A percentile compares a stretch with the other conserved stretches of the same genome.
These are phyloP conservation scores for Zophobas morio DNA, from an alignment of 1,140 invertebrate genomes.

Conservation along the genomic window DNA sequence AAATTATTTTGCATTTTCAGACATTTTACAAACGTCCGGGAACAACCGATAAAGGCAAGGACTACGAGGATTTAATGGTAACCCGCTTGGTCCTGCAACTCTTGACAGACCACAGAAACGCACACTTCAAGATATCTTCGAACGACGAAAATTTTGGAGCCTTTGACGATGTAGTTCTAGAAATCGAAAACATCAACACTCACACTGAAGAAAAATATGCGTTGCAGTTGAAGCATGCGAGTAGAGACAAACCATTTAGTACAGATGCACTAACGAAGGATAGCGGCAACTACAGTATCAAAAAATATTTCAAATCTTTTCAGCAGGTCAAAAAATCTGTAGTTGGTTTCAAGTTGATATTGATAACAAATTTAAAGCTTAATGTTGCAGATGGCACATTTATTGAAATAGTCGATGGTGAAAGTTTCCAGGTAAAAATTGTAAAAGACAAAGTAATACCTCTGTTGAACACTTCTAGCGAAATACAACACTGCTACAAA, in stretches of 20 bases:
- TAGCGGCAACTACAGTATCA: neutral
- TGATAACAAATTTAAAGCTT: neutral
- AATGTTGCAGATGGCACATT: neutral
- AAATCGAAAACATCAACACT: neutral
- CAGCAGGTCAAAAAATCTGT: neutral
- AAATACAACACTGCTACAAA: neutral
- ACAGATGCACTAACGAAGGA: neutral
- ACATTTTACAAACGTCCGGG: constrained; percentile 1
- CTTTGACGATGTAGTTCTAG: neutral
- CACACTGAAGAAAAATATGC: neutral
- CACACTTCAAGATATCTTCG: neutral
- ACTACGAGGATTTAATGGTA: neutral
- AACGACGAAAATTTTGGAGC: neutral
- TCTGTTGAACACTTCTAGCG: neutral
- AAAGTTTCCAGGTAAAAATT: neutral
- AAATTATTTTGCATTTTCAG: constrained; percentile 24
- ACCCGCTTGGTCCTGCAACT: neutral
- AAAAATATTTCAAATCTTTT: neutral
- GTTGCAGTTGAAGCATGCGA: neutral
- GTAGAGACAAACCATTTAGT: neutral
- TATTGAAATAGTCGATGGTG: neutral
- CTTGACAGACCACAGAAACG: neutral
- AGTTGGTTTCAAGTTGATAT: neutral
- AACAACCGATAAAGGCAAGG: neutral
- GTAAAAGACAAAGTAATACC: too few relatives aligned